phyloP scores from a whole-genome alignment of 1,140 invertebrate genomes.

The Maconellicoccus hirsutus region DNA sequence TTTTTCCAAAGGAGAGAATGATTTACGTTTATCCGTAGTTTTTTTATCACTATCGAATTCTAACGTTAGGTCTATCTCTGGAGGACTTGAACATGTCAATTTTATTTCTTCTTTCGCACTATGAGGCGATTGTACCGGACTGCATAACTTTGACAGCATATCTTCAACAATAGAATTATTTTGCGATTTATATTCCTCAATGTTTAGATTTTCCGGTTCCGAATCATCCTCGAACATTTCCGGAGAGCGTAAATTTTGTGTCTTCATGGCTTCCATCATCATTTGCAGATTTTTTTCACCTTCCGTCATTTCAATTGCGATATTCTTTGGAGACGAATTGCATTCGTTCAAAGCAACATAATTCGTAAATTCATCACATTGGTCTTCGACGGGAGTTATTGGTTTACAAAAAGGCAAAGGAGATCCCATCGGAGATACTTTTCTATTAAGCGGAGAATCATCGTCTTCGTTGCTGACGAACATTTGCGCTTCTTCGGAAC shows the following conservation, averaged over 20 bases:
- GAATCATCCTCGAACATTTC: slow-evolving; percentile 24
- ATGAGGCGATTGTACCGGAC: neutral
- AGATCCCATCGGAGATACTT: neutral
- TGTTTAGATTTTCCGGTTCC: neutral
- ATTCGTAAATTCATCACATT: neutral
- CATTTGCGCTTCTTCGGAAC: neutral
- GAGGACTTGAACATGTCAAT: neutral
- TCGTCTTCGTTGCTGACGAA: neutral
- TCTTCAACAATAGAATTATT: neutral
- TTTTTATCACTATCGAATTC: neutral
- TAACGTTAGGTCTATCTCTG: too few species aligned
- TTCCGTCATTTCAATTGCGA: neutral
- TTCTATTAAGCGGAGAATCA: neutral
- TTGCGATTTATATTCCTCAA: neutral
- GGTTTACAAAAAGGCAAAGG: neutral
- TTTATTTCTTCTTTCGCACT: neutral
- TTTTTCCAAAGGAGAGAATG: neutral
- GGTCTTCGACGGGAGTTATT: neutral
- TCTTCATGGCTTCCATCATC: neutral
- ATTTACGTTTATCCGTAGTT: neutral
- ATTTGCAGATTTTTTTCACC: slow-evolving; percentile 13
- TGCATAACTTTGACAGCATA: neutral
- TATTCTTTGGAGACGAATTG: neutral
- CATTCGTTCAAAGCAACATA: too few species aligned
- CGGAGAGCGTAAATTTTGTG: slow-evolving; percentile 15